Conservation (phyloP, 2,888 invertebrate genomes). For the Sicus ferrugineus region DNA sequence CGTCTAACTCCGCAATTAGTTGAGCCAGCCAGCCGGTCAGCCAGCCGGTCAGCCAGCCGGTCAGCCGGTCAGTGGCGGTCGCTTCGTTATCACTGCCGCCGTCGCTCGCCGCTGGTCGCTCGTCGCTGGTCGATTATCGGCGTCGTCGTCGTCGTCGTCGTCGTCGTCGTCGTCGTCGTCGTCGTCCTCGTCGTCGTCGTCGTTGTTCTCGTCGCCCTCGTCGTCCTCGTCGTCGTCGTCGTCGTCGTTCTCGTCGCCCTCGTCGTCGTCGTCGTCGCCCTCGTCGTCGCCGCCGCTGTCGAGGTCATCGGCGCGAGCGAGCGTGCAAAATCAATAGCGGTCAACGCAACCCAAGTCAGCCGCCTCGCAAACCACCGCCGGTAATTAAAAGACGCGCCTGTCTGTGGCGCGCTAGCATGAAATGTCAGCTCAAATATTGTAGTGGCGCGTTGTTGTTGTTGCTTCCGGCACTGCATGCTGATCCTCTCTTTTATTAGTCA, state of each 20-base stretch:
- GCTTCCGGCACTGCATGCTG: no score
- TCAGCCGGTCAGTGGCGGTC: not conserved
- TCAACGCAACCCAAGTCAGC: no score
- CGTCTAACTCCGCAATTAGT: not conserved
- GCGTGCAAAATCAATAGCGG: no score
- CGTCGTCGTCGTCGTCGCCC: no score
- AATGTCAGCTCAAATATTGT: not conserved
- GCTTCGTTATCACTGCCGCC: not conserved
- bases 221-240: not conserved
- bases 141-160: not conserved
- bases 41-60: no score
- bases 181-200: not conserved
- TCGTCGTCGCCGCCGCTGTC: no score
- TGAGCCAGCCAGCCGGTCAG: no score
- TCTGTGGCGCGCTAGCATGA: not conserved
- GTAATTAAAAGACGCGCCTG: conserved; percentile 16
- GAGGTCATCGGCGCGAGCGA: no score
- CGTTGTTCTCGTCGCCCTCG: not conserved
- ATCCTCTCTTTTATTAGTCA: not conserved
- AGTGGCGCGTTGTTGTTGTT: not conserved
- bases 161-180: not conserved
- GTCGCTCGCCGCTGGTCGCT: no score
- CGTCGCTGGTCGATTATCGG: not conserved
- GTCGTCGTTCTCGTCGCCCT: no score
- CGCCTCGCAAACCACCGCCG: not conserved